phyloP scores from a whole-genome alignment of 1,140 invertebrate genomes.

The Eriocheir sinensis region DNA sequence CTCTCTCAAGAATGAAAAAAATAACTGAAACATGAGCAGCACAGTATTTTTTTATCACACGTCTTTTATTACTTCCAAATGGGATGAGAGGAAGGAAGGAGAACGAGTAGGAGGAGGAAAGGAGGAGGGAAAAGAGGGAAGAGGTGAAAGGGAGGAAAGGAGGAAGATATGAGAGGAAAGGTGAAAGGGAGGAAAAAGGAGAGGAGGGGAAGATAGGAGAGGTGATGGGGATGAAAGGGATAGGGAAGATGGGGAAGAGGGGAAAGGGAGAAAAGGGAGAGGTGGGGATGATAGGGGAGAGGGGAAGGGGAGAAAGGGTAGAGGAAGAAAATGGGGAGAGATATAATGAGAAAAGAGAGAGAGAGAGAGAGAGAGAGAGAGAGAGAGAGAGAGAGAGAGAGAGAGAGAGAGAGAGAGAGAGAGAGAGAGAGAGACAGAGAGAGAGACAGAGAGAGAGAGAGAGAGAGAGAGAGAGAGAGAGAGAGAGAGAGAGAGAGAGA shows the following conservation, averaged over 20 bases:
- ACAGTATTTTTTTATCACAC: too few species aligned
- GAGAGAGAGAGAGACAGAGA: too few species aligned
- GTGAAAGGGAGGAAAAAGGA: neutral
- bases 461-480: too few species aligned
- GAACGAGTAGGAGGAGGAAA: too few species aligned
- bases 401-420: too few species aligned
- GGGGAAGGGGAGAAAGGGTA: neutral
- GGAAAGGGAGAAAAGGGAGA: neutral
- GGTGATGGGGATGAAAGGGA: neutral
- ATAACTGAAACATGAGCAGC: too few species aligned
- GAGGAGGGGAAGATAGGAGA: neutral
- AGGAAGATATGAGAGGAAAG: neutral
- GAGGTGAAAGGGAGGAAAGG: neutral
- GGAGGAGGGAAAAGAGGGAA: neutral
- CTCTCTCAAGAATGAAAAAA: too few species aligned
- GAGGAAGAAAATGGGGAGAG: neutral
- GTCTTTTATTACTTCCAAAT: neutral
- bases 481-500: too few species aligned
- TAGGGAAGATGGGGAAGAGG: neutral
- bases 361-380: neutral
- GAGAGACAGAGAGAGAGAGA: too few species aligned
- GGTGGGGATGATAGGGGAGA: neutral
- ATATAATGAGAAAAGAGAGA: neutral
- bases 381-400: too few species aligned
- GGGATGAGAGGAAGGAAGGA: too few species aligned